Percentiles rank a stretch among this genome's conserved stretches.
These are phyloP conservation scores for Oncorhynchus keta DNA, from an alignment of 2,113 vertebrate species.

Conservation along the genomic window DNA sequence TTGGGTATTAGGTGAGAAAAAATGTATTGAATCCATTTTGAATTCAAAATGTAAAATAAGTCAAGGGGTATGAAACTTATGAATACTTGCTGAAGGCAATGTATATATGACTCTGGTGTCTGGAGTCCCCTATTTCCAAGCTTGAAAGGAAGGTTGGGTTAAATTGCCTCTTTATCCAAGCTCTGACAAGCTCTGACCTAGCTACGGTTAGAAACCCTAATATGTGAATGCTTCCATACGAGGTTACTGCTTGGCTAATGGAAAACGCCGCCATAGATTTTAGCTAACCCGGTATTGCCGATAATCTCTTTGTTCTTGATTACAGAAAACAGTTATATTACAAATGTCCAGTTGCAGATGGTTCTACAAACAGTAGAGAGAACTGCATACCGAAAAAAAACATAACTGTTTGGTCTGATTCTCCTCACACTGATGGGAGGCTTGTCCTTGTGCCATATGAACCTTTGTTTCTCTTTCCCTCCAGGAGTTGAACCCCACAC, in stretches of 20 bases:
- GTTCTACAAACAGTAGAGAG: neutral
- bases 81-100: too few relatives aligned
- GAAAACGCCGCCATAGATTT: too few relatives aligned
- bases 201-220: too few relatives aligned
- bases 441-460: slow-evolving; percentile 5
- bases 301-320: too few relatives aligned
- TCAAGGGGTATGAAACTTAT: too few relatives aligned
- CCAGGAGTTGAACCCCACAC: slow-evolving; percentile 84
- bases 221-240: neutral
- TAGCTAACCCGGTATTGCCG: too few relatives aligned
- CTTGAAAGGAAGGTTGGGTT: neutral
- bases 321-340: too few relatives aligned
- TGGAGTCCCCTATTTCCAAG: too few relatives aligned
- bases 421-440: neutral
- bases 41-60: too few relatives aligned
- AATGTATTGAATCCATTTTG: too few relatives aligned
- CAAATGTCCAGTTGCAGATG: neutral
- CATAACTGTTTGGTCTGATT: slow-evolving; percentile 17
- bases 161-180: neutral
- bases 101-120: neutral
- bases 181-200: neutral
- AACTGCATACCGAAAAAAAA: slow-evolving; percentile 9
- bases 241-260: too few relatives aligned
- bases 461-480: slow-evolving; percentile 31
- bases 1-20: too few relatives aligned